Conservation (phyloP, 2,888 invertebrate species). For the Dryomyza anilis region DNA sequence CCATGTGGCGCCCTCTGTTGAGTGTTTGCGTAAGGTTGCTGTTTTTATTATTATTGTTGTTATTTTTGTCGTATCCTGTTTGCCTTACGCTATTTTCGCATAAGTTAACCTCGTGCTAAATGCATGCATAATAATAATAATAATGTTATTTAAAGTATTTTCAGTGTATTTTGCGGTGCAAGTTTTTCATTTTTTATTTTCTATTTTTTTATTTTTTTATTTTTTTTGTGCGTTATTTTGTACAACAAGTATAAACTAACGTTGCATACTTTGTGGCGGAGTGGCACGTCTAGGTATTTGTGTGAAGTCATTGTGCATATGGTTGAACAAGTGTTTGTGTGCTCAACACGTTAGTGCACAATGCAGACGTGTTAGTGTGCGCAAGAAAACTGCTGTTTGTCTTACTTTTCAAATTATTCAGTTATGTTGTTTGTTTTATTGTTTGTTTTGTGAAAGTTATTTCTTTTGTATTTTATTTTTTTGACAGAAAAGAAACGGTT, state of each 20-base stretch:
- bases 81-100: neutral
- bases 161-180: neutral
- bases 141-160: conserved; percentile 23
- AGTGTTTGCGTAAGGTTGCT: neutral
- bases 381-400: conserved; percentile 13
- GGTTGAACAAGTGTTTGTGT: neutral
- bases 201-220: neutral
- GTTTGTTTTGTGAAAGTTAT: too few relatives aligned
- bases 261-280: neutral
- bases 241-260: neutral
- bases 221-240: neutral
- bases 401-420: neutral
- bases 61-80: neutral
- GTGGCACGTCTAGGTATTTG: too few relatives aligned
- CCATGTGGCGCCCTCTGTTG: neutral
- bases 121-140: conserved; percentile 25
- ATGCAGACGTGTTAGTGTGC: conserved; percentile 7
- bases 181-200: neutral
- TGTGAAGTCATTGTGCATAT: neutral
- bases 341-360: conserved; percentile 3
- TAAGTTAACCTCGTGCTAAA: conserved; percentile 22
- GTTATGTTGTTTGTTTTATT: conserved; percentile 1
- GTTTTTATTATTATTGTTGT: neutral
- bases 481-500: too few relatives aligned
- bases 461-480: too few relatives aligned